Evolutionary conservation across 2,888 invertebrate genomes (phyloP), one percentile per base, ranked within the genome.

Genomic region (Dromius quadrimaculatus): DNA sequence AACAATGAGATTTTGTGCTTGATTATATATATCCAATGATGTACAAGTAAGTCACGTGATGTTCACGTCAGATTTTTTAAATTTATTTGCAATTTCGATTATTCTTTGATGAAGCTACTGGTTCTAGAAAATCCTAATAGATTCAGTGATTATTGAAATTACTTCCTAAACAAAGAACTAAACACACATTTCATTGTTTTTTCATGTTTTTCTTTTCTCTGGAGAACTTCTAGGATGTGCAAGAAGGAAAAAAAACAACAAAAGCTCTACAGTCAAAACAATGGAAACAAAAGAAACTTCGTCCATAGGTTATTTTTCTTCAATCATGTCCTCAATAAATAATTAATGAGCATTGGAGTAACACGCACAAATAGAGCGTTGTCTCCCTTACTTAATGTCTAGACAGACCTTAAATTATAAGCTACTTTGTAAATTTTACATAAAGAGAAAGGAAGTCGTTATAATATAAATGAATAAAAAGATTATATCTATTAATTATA

Each of bases 341-440:
- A 64, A 64, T 64, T 43, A 61, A 61, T 61, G 61, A 23, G 38
- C 45, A 64, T 43, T 20, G 45, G 64, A 45, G 34, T 32, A 32
- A 45, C 43, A 28, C 23, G 28, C 8, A 41, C 28, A 9, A 23
- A 47, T 32, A 61, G 13, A 17, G 22, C 13, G 28, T 36, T n/a
- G 59, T 5, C 13, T 22, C 61, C 61, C 61, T 20, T 4, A 11
- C n/a, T 11, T 50, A 11, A 22, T 38, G 64, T 64, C 64, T 64
- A 64, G 64, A 64, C 64, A n/a, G n/a, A n/a, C 47, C 20, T 36
- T 45, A 45, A 45, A 64, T 64, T 47, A 64, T 19, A 64, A n/a
- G n/a, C 34, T 19, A 32, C 32, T 34, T 17, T 17, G 11, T 9
- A 64, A 64, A 45, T 32, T 11, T 17, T 8, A 32, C 11, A 32